Conservation (phyloP, 1,140 invertebrate genomes). For the Sycobia sp. region DNA sequence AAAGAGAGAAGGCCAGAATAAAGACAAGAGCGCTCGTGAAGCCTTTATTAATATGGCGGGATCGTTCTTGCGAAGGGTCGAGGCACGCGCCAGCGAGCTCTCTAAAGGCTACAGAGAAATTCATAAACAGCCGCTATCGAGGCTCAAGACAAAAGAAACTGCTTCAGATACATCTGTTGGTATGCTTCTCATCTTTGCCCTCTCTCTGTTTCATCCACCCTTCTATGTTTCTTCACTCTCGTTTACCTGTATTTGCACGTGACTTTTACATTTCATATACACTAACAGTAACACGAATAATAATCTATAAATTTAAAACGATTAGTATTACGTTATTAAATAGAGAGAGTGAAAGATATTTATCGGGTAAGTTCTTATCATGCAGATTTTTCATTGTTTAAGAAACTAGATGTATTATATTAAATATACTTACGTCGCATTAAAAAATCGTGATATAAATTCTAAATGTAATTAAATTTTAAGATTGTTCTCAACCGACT, state of each 20-base stretch:
- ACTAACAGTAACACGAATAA: too few species aligned
- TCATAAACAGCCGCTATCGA: slow-evolving; percentile 20
- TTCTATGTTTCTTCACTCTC: not conserved
- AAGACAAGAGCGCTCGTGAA: not conserved
- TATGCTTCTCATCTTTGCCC: not conserved
- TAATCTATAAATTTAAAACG: not conserved
- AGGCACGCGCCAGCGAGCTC: too few species aligned
- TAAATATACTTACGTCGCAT: too few species aligned
- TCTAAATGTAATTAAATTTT: too few species aligned
- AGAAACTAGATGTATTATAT: too few species aligned
- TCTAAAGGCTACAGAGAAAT: slow-evolving; percentile 11
- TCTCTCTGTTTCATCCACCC: not conserved
- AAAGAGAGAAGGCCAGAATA: not conserved
- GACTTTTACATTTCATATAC: not conserved
- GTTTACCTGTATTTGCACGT: not conserved
- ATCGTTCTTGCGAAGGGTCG: too few species aligned
- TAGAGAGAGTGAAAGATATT: too few species aligned
- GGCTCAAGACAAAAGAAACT: slow-evolving; percentile 14
- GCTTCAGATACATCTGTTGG: not conserved
- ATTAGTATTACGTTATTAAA: not conserved
- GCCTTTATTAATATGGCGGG: slow-evolving; percentile 12
- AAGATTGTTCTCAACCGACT: too few species aligned
- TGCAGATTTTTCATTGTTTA: too few species aligned
- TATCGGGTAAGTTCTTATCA: too few species aligned
- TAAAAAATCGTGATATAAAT: too few species aligned